These are phyloP conservation scores for Pholis gunnellus DNA, from an alignment of 2,113 vertebrate genomes.

Conservation along the genomic window DNA sequence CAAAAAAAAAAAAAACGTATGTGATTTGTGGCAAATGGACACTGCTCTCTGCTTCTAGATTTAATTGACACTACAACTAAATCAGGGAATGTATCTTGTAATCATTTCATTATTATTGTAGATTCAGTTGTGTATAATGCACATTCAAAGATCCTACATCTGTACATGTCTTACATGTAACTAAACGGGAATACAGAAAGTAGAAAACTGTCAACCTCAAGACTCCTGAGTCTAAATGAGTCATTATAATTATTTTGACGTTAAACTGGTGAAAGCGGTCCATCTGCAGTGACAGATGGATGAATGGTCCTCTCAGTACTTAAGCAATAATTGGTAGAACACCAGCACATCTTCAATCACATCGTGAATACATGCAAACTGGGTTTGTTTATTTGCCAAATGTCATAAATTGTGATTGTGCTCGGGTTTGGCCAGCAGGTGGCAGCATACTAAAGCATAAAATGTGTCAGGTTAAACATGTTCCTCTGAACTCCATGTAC, in stretches of 20 bases:
- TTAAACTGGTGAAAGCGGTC: not conserved
- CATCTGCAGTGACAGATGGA: not conserved
- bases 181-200: not conserved
- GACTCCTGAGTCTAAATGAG: not conserved
- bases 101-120: not conserved
- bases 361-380: not conserved
- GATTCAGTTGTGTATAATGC: not conserved
- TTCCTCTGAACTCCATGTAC: not conserved
- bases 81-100: not conserved
- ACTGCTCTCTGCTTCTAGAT: not conserved
- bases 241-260: not conserved
- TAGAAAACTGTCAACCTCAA: not conserved
- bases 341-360: not conserved
- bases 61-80: not conserved
- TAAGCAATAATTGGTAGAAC: not conserved
- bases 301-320: not conserved
- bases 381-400: not conserved
- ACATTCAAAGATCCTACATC: not conserved
- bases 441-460: constrained; percentile 70
- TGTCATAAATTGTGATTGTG: not conserved
- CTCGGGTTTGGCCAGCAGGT: constrained; percentile 76
- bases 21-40: not conserved
- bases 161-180: not conserved
- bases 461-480: not conserved
- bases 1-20: not conserved